Percentiles rank a stretch among this genome's conserved stretches.
These are phyloP conservation scores for Blastomussa wellsi DNA, from an alignment of 92 coral and sea anemone genomes.

Conservation along the genomic window DNA sequence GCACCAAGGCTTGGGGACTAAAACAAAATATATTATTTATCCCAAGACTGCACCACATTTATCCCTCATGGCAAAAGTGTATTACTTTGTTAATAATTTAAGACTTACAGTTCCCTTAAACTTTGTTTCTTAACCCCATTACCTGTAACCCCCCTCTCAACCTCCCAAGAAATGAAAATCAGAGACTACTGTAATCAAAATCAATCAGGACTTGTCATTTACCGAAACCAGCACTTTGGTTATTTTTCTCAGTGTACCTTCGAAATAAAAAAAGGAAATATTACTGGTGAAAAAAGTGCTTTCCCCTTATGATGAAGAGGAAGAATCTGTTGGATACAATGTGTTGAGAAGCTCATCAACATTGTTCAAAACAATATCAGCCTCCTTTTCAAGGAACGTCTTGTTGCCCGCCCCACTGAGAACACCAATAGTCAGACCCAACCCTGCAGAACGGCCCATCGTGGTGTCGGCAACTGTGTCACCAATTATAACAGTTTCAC, in stretches of 20 bases:
- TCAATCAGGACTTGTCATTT: not conserved
- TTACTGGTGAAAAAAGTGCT: not conserved
- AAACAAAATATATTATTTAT: too few species aligned
- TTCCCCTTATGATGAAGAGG: not conserved
- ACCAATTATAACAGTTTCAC: slow-evolving; percentile 79
- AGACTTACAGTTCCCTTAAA: not conserved
- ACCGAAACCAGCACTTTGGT: not conserved
- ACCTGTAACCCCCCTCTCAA: not conserved
- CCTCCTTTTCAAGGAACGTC: slow-evolving; percentile 73
- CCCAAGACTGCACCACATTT: not conserved
- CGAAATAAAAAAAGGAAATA: not conserved
- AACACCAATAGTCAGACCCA: slow-evolving; percentile 91
- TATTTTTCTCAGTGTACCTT: not conserved
- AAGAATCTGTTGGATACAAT: slow-evolving; percentile 35
- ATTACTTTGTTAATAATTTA: not conserved
- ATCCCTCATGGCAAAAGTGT: not conserved
- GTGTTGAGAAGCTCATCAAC: slow-evolving; percentile 79
- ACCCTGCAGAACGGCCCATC: slow-evolving; percentile 91
- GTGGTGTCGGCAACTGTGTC: slow-evolving; percentile 94
- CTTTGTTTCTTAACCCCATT: not conserved
- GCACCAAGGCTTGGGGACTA: too few species aligned
- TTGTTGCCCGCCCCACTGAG: slow-evolving; percentile 88
- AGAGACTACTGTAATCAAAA: not conserved
- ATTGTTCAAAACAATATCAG: slow-evolving; percentile 80
- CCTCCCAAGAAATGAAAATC: not conserved